Conservation (phyloP, 2,113 vertebrate species). For the Hylia prasina region DNA sequence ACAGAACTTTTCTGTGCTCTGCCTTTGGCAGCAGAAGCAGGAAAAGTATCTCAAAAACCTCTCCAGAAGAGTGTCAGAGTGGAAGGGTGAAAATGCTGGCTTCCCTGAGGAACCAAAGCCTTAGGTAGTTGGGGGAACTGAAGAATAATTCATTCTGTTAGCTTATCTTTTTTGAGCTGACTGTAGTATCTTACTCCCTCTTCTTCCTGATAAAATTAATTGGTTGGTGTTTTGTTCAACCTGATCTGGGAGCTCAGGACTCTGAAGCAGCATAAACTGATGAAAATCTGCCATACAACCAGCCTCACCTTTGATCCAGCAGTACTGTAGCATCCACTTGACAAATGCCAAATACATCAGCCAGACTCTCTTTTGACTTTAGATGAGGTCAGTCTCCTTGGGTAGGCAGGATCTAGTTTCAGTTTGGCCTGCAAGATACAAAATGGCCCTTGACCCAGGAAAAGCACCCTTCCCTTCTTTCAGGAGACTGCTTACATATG, state of each 20-base stretch:
- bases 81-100: background rate
- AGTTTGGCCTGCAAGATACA: background rate
- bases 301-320: background rate
- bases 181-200: background rate
- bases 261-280: background rate
- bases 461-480: background rate
- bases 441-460: background rate
- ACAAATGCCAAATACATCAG: background rate
- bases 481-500: background rate
- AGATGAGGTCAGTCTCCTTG: background rate
- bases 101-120: background rate
- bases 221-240: background rate
- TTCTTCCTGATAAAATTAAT: background rate
- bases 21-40: background rate
- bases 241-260: background rate
- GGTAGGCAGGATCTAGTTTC: background rate
- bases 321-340: background rate
- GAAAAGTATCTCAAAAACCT: background rate
- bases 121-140: background rate
- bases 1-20: background rate
- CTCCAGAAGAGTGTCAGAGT: background rate
- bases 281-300: background rate
- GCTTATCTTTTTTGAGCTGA: background rate
- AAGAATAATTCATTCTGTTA: background rate
- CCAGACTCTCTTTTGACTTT: background rate